Conservation (phyloP, 1,140 invertebrate genomes). For the Zaprionus camerounensis region DNA sequence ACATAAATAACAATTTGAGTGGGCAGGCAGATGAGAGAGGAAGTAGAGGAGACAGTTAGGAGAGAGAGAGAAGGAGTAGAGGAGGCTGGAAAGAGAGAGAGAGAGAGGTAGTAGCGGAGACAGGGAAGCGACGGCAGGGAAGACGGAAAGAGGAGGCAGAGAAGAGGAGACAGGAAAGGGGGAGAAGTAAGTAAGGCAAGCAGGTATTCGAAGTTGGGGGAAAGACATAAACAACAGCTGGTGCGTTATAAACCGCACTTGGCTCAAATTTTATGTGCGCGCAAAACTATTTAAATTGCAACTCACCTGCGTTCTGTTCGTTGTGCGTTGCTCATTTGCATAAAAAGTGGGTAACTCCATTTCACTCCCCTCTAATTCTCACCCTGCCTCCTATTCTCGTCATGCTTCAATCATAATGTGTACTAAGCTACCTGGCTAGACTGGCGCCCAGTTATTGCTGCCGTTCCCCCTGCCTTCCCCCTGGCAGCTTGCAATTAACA, state of each 20-base stretch:
- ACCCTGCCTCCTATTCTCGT: neutral
- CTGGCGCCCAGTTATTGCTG: conserved; percentile 51
- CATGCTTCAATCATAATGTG: conserved; percentile 1
- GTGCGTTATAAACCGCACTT: conserved; percentile 67
- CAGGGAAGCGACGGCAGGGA: too few species aligned
- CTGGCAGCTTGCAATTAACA: conserved; percentile 70
- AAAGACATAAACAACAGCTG: conserved; percentile 50
- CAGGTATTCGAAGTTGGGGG: too few species aligned
- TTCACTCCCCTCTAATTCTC: neutral
- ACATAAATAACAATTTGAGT: conserved; percentile 79
- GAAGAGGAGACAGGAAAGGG: neutral
- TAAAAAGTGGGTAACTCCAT: conserved; percentile 12
- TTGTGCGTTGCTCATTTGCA: conserved; percentile 38
- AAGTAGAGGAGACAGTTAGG: neutral
- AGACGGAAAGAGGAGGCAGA: too few species aligned
- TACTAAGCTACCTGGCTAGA: conserved; percentile 5
- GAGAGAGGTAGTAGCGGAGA: too few species aligned
- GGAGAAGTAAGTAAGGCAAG: too few species aligned
- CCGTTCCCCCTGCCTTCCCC: neutral
- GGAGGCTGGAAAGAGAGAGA: neutral
- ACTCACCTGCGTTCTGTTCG: conserved; percentile 7
- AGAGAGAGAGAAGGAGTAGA: neutral
- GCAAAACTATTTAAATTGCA: conserved; percentile 55
- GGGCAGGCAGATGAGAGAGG: conserved; percentile 34
- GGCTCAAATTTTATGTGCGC: conserved; percentile 42